Percentiles rank a stretch among this genome's conserved stretches.
These are phyloP conservation scores for Schizopygopsis malacanthus DNA, from an alignment of 2,797 vertebrate species.

Conservation along the genomic window DNA sequence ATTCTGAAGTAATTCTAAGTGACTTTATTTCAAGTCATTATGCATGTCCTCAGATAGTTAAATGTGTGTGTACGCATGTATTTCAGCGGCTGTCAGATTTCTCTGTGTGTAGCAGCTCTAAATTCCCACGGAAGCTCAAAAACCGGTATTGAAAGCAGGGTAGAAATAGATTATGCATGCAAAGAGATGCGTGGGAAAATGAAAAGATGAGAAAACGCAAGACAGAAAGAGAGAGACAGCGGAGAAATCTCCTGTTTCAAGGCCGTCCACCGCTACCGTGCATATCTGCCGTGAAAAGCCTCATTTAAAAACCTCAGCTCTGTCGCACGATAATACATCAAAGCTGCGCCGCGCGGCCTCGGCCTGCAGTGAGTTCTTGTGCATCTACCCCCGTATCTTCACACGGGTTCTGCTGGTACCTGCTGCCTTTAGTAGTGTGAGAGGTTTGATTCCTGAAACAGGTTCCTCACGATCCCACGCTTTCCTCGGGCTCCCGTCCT, in stretches of 20 bases:
- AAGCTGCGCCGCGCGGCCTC: neutral
- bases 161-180: slow-evolving; percentile 70
- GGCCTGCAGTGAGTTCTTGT: slow-evolving; percentile 8
- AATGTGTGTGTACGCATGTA: slow-evolving; percentile 20
- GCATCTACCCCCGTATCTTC: neutral
- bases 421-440: slow-evolving; percentile 73
- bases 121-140: slow-evolving; percentile 61
- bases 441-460: slow-evolving; percentile 60
- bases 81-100: slow-evolving; percentile 37
- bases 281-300: slow-evolving; percentile 41
- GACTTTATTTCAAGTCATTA: neutral
- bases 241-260: slow-evolving; percentile 42
- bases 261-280: slow-evolving; percentile 45
- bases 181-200: slow-evolving; percentile 68
- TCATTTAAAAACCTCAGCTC: slow-evolving; percentile 59
- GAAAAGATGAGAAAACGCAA: slow-evolving; percentile 66
- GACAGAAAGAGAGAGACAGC: slow-evolving; percentile 38
- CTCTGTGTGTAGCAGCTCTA: slow-evolving; percentile 58
- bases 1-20: neutral
- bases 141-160: slow-evolving; percentile 53
- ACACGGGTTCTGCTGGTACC: slow-evolving; percentile 36
- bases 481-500: slow-evolving; percentile 21
- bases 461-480: slow-evolving; percentile 25
- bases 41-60: slow-evolving; percentile 6
- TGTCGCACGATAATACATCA: slow-evolving; percentile 65